Base-by-base conservation (phyloP, 1,140 invertebrate genomes). In the Pseudomyrmex concolor region DNA sequence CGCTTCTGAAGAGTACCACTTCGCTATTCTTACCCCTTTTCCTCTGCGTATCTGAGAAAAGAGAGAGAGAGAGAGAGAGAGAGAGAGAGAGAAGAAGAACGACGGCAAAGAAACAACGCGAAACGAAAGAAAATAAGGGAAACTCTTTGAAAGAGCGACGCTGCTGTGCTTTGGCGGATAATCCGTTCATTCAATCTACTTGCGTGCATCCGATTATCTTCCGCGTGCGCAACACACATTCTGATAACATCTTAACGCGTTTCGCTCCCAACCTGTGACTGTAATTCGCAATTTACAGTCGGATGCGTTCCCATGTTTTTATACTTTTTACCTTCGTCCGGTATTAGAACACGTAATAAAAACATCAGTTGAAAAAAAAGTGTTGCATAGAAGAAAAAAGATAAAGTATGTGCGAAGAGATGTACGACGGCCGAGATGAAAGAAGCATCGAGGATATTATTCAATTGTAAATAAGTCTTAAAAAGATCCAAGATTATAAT, bases 1-100 rank as follows among this genome's bases (percentile, higher is more conserved):
- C 87, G 90, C 84, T 90, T 91, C 89, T 90, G 83, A 78, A 91
- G 89, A 88, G 89, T 87, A 80, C 86, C 80, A 90, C 89, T 91
- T 82, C 77, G 50, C 82, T 78, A 25, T 74, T 68, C 43, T 80
- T 0, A 34, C 84, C 64, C 60, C n/a, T 43, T 17, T 78, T 59
- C 34, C 34, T 25, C 34, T 34, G 5, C 34, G 34, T 17, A n/a
- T 43, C 17, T 15, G 22, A 74, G 62, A 62, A 67, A 45, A 63
- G 57, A 86, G 59, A 62, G 25, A 63, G 45, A 13, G 71, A n/a
- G 59, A 51, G 70, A n/a, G 84, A n/a, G 34, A 15, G 8, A 8
- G 63, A 1, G 60, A 70, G 51, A 60, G n/a, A 8, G 17, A 55
- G 55, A 60, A 9, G 17, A 59, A 62, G 17, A 19, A 45, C 25